phyloP scores from a whole-genome alignment of 2,113 vertebrate genomes.

The Tonatia bakeri region DNA sequence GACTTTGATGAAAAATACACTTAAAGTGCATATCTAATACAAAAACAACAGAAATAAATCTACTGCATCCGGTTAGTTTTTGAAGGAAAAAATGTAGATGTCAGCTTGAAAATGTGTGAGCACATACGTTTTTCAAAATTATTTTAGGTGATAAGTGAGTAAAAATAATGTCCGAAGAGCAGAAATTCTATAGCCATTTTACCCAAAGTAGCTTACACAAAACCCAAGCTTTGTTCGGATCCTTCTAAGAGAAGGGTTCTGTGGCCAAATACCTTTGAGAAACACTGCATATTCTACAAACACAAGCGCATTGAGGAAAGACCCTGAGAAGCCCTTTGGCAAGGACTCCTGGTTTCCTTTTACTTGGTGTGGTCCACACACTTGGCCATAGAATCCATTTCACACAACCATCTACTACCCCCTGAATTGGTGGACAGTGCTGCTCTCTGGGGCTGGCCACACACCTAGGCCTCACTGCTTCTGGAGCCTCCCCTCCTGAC shows the following conservation, averaged over 20 bases:
- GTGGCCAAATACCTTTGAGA: background rate
- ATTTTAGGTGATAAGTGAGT: background rate
- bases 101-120: background rate
- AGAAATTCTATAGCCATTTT: background rate
- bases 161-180: background rate
- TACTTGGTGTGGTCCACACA: background rate
- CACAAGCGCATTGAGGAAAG: background rate
- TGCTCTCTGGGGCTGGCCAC: background rate
- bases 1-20: background rate
- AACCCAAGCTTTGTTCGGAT: background rate
- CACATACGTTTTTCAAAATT: background rate
- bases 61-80: background rate
- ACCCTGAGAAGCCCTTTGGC: background rate
- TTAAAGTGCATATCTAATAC: background rate
- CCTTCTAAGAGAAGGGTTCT: background rate
- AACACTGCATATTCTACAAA: background rate
- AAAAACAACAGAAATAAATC: background rate
- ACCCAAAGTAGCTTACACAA: background rate
- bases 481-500: background rate
- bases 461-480: rapidly evolving
- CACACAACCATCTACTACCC: background rate
- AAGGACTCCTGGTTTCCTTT: background rate
- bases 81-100: background rate
- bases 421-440: background rate
- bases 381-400: background rate